Base-by-base conservation (phyloP, 2,888 invertebrate genomes). In the Dryobota labecula region DNA sequence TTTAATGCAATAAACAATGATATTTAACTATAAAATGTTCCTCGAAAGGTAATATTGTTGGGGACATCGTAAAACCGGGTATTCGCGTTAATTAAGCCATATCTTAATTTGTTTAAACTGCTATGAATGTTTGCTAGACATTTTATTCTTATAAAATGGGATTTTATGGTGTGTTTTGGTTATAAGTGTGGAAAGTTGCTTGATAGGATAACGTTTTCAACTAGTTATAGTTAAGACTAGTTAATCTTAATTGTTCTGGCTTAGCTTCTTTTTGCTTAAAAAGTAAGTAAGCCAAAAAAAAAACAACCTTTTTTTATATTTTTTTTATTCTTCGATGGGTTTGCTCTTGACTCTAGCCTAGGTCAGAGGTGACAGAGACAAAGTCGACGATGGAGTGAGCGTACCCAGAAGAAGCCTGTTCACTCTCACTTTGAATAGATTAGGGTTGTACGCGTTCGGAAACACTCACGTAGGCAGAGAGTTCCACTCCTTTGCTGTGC, bases 21-120 rank as follows among this genome's bases (percentile, higher is more conserved):
- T 84, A 81, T 84, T 82, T 78, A 70, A 79, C 36, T 75, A 79
- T 79, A 83, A 85, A 84, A 83, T 86, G 85, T 86, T 82, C 76
- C 69, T 80, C 78, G 70, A 61, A 56, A 60, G 20, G 73, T 80
- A 60, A 81, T 83, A 83, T 81, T 81, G 54, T 57, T 30, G 58
- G 70, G 62, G 78, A 69, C 66, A 61, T 79, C 72, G 74, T 77
- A 71, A 77, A 79, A 72, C 68, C 63, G 73, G 75, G 63, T 66
- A 74, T 83, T 76, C 47, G 54, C 67, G 38, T 76, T 84, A 82
- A 84, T 84, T 83, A 83, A 82, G 73, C 79, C 62, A 82, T 82
- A 83, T 78, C 73, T 82, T 82, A 76, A 77, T 83, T 79, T 78
- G 70, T 78, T 63, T 61, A 77, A 80, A 77, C 77, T 76, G 72